These are phyloP conservation scores for Turritopsis dohrnii DNA, from an alignment of 30 jellyfish, hydroid and myxozoan genomes.

Conservation along the genomic window DNA sequence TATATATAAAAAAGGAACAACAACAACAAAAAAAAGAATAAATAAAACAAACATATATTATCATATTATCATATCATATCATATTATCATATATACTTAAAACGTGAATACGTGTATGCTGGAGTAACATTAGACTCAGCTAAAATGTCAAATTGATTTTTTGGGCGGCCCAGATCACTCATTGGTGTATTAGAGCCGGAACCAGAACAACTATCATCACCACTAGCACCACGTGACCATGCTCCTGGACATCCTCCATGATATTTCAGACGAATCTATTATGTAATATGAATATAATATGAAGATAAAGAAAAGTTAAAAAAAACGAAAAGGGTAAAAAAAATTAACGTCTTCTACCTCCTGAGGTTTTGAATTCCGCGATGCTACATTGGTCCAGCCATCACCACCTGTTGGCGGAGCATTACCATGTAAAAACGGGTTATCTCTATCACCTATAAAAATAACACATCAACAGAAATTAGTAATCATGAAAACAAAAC, in stretches of 20 bases:
- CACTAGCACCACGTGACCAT: constrained; percentile 96
- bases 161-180: background rate
- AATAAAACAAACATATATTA: too few relatives aligned
- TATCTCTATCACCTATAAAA: constrained; percentile 68
- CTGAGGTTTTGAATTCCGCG: constrained; percentile 36
- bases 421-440: constrained; percentile 51
- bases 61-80: too few relatives aligned
- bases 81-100: too few relatives aligned
- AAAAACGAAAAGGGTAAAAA: too few relatives aligned
- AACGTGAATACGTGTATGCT: too few relatives aligned
- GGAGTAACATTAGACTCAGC: constrained; percentile 9
- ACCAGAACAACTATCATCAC: constrained; percentile 58
- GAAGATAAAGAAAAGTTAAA: background rate
- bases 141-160: constrained; percentile 31
- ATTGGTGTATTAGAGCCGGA: constrained; percentile 29
- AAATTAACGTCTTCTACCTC: constrained; percentile 39
- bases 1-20: too few relatives aligned
- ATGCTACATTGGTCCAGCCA: constrained; percentile 87
- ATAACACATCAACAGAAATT: background rate
- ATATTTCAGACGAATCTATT: constrained; percentile 53
- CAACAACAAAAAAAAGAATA: too few relatives aligned
- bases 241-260: constrained; percentile 71
- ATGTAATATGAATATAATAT: constrained; percentile 2
- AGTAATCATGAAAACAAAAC: background rate
- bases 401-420: constrained; percentile 52